Evolutionary conservation across 2,797 vertebrate species (phyloP).

Genomic region (Trematomus bernacchii): DNA sequence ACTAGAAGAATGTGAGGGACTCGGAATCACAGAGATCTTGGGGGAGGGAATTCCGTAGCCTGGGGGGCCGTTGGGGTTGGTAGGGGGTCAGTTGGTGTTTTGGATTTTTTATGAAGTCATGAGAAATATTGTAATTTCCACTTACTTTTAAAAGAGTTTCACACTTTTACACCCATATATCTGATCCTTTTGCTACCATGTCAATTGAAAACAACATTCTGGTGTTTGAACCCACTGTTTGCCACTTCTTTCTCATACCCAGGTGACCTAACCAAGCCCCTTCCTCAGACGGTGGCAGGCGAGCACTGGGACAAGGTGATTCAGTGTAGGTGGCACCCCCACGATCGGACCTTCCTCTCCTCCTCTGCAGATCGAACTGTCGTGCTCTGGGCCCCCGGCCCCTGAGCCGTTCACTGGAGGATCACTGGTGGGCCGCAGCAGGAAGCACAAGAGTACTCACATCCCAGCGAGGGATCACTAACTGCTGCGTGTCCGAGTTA

Average conservation of each 20-base stretch:
- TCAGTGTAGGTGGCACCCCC: conserved; percentile 96
- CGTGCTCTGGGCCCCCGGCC: conserved; percentile 92
- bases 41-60: too few relatives aligned
- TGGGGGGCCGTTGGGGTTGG: too few relatives aligned
- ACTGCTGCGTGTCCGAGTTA: conserved; percentile 3
- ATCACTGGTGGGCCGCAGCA: conserved; percentile 26
- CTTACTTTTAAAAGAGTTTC: neutral
- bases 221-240: neutral
- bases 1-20: too few relatives aligned
- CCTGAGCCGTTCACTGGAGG: conserved; percentile 62
- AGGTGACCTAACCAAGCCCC: conserved; percentile 97
- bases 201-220: neutral
- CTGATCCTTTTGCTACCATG: neutral
- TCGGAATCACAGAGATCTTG: too few relatives aligned
- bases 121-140: neutral
- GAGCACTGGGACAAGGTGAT: conserved; percentile 99
- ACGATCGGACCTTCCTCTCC: conserved; percentile 94
- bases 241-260: conserved; percentile 3
- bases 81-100: too few relatives aligned
- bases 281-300: conserved; percentile 93
- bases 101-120: neutral
- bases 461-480: neutral
- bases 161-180: too few relatives aligned
- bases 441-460: conserved; percentile 71
- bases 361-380: conserved; percentile 98